A percentile compares a stretch with the other conserved stretches of the same genome.
These are phyloP conservation scores for Montifringilla adamsi DNA, from an alignment of 2,113 vertebrate genomes.

Conservation along the genomic window DNA sequence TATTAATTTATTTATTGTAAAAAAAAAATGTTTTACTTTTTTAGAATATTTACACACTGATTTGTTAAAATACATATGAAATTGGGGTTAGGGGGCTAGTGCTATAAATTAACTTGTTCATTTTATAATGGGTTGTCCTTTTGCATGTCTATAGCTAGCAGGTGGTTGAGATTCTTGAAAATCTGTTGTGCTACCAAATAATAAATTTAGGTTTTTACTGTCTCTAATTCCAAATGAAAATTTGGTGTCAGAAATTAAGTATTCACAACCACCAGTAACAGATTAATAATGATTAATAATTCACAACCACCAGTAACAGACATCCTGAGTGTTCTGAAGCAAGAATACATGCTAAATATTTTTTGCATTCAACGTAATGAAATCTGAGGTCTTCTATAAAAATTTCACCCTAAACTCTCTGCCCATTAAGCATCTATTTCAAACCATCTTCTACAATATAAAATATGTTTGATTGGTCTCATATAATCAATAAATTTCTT, in stretches of 20 bases:
- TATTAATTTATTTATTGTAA: too few species aligned
- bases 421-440: not conserved
- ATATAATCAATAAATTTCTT: not conserved
- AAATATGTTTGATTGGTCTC: not conserved
- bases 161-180: not conserved
- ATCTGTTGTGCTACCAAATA: not conserved
- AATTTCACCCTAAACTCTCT: not conserved
- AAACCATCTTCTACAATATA: not conserved
- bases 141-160: not conserved
- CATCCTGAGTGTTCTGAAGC: not conserved
- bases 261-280: not conserved
- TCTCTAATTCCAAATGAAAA: not conserved
- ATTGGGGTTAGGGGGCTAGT: rapidly evolving
- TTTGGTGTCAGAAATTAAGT: not conserved
- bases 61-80: not conserved
- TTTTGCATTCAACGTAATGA: not conserved
- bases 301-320: not conserved
- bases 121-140: rapidly evolving
- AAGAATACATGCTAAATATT: not conserved
- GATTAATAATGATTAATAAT: not conserved
- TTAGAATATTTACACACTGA: not conserved
- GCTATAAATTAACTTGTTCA: not conserved
- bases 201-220: not conserved
- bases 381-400: not conserved
- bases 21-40: not conserved